Conservation (phyloP, 1,140 invertebrate genomes). For the Trichoplusia ni region DNA sequence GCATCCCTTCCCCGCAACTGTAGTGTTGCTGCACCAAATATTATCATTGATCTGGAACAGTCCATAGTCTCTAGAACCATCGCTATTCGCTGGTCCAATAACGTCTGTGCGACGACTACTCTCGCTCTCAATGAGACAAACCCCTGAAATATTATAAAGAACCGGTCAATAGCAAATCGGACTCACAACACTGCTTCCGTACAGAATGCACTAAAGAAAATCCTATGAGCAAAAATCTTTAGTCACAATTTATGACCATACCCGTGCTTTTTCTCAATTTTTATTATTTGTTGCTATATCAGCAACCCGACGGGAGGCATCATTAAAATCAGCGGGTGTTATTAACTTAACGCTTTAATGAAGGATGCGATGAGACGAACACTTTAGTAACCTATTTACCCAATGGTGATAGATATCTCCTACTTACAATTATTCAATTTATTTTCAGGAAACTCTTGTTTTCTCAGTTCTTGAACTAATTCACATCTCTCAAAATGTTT, state of each 20-base stretch:
- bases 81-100: constrained; percentile 71
- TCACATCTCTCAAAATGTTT: constrained; percentile 51
- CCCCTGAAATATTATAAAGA: constrained; percentile 65
- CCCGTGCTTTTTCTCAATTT: too few relatives aligned
- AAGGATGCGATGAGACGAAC: too few relatives aligned
- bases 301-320: too few relatives aligned
- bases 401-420: constrained; percentile 26
- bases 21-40: constrained; percentile 78
- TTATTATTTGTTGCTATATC: too few relatives aligned
- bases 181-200: not conserved
- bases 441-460: constrained; percentile 51
- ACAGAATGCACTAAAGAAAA: too few relatives aligned
- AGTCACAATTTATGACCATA: too few relatives aligned
- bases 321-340: too few relatives aligned
- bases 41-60: constrained; percentile 83
- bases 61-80: constrained; percentile 82
- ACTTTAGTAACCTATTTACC: too few relatives aligned
- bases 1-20: constrained; percentile 56
- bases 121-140: constrained; percentile 82
- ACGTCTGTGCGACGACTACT: constrained; percentile 75
- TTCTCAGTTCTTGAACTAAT: constrained; percentile 48
- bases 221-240: too few relatives aligned
- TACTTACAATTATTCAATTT: constrained; percentile 56
- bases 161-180: not conserved
- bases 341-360: too few relatives aligned